Evolutionary conservation across 2,888 invertebrate species (phyloP), one percentile per base, ranked within the genome.

Genomic region (Salticus scenicus): DNA sequence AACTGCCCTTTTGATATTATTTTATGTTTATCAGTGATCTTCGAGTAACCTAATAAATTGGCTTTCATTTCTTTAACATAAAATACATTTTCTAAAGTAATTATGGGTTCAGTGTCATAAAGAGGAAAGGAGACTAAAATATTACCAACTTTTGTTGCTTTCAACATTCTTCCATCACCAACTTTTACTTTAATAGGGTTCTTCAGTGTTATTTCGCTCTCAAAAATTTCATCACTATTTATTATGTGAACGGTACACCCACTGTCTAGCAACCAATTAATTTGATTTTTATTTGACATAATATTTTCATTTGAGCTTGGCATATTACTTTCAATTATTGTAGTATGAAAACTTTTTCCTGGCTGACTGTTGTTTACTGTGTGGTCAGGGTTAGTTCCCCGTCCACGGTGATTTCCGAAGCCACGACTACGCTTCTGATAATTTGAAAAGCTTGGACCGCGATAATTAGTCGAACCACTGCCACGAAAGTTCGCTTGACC

Each of bases 1-100:
- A 47, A 47, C 47, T 4, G 4, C n/a, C 5, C 47, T 47, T 47
- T 47, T 47, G 47, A 47, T 17, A 47, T n/a, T 1, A 47, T 47
- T 47, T 47, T 47, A 47, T 47, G 47, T 17, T 47, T 47, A n/a
- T 47, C 47, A 4, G 1, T 47, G n/a, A 47, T 47, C 5, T 47
- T 47, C 47, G 4, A 1, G 4, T 47, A 47, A 47, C 47, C n/a
- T 47, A 47, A 47, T 47, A 47, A 47, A 47, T 47, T 47, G 14
- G 47, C 47, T n/a, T 47, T 47, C 47, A 47, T 47, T 47, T 47
- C 47, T 47, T 47, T 47, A 47, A 47, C 47, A 47, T 47, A 47
- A 47, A 47, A 47, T 47, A 47, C 47, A 47, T 47, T 47, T 4
- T 47, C n/a, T n/a, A 47, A 47, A 47, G 47, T 47, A 17, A 47